phyloP scores from a whole-genome alignment of 2,113 vertebrate genomes.

The Tragelaphus strepsiceros region DNA sequence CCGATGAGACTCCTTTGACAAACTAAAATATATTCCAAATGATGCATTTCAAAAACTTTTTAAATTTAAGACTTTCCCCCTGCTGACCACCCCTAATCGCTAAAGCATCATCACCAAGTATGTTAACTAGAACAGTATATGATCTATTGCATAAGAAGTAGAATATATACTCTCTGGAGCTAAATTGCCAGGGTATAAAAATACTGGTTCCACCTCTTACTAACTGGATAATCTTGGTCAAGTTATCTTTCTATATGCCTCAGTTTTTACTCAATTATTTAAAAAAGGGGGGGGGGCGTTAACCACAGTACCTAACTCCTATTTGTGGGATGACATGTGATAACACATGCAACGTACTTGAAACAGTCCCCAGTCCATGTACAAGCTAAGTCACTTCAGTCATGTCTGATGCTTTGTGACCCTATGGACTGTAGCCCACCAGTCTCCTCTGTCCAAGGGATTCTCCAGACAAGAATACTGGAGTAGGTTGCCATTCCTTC shows the following conservation, averaged over 20 bases:
- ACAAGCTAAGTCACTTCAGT: background rate
- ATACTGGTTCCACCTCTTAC: background rate
- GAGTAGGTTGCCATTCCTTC: background rate
- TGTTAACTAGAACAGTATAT: background rate
- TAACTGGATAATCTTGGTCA: background rate
- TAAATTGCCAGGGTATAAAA: background rate
- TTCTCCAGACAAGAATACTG: background rate
- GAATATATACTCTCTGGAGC: background rate
- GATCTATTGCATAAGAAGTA: background rate
- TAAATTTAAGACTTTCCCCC: background rate
- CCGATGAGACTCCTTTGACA: background rate
- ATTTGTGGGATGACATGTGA: background rate
- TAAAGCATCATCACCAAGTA: background rate
- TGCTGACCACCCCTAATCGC: background rate
- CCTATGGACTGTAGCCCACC: background rate
- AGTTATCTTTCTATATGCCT: background rate
- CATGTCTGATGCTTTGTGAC: background rate
- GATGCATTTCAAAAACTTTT: background rate
- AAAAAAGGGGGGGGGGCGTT: background rate
- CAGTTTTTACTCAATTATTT: background rate
- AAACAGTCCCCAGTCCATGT: background rate
- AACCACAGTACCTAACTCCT: background rate
- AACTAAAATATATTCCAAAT: background rate
- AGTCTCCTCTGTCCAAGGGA: background rate
- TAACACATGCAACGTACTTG: background rate